Conservation (phyloP, 2,797 vertebrate species). For the Cephalopachus bancanus region DNA sequence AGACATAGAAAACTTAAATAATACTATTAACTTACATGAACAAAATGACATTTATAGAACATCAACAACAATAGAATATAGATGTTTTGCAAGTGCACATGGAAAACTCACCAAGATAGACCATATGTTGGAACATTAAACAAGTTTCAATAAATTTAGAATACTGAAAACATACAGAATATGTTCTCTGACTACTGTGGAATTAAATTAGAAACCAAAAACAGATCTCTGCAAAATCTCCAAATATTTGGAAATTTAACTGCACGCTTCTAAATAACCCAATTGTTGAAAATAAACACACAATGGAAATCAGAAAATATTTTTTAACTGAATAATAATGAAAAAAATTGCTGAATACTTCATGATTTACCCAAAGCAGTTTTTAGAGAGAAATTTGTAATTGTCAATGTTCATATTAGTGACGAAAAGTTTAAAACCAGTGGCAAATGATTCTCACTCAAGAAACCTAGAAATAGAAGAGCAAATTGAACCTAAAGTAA, state of each 20-base stretch:
- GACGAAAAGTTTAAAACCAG: constrained; percentile 17
- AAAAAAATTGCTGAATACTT: not conserved
- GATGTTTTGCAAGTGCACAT: not conserved
- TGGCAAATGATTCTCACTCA: not conserved
- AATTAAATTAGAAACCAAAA: constrained; percentile 66
- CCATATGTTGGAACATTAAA: constrained; percentile 63
- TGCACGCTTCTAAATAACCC: not conserved
- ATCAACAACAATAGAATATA: constrained; percentile 41
- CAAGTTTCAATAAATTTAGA: constrained; percentile 60
- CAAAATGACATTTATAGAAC: constrained; percentile 26
- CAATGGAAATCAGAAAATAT: constrained; percentile 2
- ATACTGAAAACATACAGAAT: constrained; percentile 59
- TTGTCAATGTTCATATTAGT: not conserved
- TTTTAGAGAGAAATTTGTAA: not conserved
- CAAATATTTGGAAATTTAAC: constrained; percentile 39
- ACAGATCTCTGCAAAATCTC: constrained; percentile 43
- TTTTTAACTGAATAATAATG: constrained; percentile 31
- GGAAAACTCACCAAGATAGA: constrained; percentile 27
- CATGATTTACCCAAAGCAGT: not conserved
- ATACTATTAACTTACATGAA: not conserved
- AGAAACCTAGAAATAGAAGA: not conserved
- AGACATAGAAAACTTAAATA: not conserved
- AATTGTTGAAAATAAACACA: not conserved
- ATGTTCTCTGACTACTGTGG: constrained; percentile 59
- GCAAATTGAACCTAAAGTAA: not conserved